Evolutionary conservation across 2,888 invertebrate genomes (phyloP).

Genomic region (Rosalia funebris): DNA sequence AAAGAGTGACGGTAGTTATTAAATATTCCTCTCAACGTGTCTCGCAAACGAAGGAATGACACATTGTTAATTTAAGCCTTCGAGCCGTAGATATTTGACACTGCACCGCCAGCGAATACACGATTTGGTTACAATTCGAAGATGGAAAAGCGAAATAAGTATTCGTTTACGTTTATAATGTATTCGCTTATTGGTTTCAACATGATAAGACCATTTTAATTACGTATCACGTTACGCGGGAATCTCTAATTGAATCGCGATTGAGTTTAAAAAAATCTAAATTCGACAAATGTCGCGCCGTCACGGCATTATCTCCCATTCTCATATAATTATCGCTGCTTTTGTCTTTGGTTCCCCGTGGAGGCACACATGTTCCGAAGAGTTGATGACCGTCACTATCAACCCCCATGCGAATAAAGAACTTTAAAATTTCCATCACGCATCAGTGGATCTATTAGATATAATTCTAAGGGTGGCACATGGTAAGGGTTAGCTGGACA

Average conservation of each 20-base stretch:
- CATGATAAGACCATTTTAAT: slow-evolving; percentile 4
- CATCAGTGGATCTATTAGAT: slow-evolving; percentile 52
- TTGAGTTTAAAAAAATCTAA: background rate
- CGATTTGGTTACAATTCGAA: slow-evolving; percentile 23
- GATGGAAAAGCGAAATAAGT: slow-evolving; percentile 14
- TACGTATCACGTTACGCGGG: slow-evolving; percentile 8
- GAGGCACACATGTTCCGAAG: slow-evolving; percentile 51
- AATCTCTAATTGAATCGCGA: background rate
- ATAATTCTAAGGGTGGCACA: slow-evolving; percentile 51
- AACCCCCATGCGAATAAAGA: slow-evolving; percentile 54
- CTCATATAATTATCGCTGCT: slow-evolving; percentile 32
- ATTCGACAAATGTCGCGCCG: too few relatives aligned
- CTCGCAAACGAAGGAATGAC: slow-evolving; percentile 37
- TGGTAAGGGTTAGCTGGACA: slow-evolving; percentile 53
- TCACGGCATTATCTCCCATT: background rate
- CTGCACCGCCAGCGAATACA: slow-evolving; percentile 23
- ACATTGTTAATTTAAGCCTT: slow-evolving; percentile 47
- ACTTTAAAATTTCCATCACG: slow-evolving; percentile 54
- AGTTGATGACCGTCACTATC: slow-evolving; percentile 51
- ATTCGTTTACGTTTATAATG: slow-evolving; percentile 15
- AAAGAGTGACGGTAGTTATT: slow-evolving; percentile 45
- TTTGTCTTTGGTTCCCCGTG: slow-evolving; percentile 47
- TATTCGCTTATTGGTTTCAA: slow-evolving; percentile 19
- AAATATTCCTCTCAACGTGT: slow-evolving; percentile 52
- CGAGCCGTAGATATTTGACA: slow-evolving; percentile 48